Conservation (phyloP, 1,140 invertebrate species). For the Latrodectus geometricus region DNA sequence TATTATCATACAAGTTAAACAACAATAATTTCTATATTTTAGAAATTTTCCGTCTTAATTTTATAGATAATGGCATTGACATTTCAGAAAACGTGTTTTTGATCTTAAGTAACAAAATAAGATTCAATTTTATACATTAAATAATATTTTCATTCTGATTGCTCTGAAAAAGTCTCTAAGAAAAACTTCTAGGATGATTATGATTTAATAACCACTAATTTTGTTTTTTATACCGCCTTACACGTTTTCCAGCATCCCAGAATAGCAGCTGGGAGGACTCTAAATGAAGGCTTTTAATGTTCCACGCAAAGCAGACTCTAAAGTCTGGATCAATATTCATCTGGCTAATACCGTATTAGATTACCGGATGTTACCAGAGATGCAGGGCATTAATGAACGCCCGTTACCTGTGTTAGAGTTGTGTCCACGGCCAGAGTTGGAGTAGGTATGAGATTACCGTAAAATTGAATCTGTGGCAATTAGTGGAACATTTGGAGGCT, state of each 20-base stretch:
- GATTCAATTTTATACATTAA: no score
- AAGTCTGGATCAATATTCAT: slow-evolving; percentile 52
- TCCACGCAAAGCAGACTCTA: slow-evolving; percentile 23
- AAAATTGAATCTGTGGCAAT: slow-evolving; percentile 59
- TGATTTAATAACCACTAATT: no score
- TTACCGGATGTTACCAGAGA: slow-evolving; percentile 54
- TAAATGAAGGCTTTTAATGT: slow-evolving; percentile 39
- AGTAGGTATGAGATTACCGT: slow-evolving; percentile 53
- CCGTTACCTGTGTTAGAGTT: slow-evolving; percentile 42
- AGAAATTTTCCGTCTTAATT: no score
- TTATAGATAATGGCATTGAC: no score
- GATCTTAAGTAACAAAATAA: no score
- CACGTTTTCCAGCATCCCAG: neutral
- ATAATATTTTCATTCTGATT: no score
- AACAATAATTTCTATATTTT: no score
- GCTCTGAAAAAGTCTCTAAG: no score
- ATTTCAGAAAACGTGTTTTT: no score
- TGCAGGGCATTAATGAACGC: slow-evolving; percentile 54
- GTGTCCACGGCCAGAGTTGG: neutral
- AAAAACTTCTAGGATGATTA: no score
- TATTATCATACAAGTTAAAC: no score
- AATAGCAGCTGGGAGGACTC: slow-evolving; percentile 21
- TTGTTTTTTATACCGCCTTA: no score
- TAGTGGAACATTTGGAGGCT: slow-evolving; percentile 52
- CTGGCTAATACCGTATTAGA: slow-evolving; percentile 57